These are phyloP conservation scores for Meloe dianella DNA, from an alignment of 2,888 invertebrate species.

Conservation along the genomic window DNA sequence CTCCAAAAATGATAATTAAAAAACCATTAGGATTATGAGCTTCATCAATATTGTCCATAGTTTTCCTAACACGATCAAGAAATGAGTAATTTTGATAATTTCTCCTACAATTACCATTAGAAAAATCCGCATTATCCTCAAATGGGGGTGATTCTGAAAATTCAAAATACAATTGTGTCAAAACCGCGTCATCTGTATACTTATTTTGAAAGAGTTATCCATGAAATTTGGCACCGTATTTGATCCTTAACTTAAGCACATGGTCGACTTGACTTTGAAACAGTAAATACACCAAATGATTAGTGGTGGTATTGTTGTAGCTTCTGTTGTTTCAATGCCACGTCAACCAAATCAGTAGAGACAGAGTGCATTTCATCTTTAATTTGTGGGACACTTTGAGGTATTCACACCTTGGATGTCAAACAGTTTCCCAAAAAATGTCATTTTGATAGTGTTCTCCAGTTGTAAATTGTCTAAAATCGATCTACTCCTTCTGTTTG, in stretches of 20 bases:
- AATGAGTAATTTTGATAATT: conserved; percentile 37
- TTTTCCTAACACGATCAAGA: conserved; percentile 45
- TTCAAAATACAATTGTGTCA: not conserved
- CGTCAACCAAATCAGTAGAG: too few relatives aligned
- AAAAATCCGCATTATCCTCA: not conserved
- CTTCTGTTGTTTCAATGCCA: too few relatives aligned
- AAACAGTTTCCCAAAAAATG: conserved; percentile 46
- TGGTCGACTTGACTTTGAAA: too few relatives aligned
- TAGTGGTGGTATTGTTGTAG: too few relatives aligned
- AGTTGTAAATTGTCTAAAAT: conserved; percentile 26
- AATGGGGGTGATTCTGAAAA: not conserved
- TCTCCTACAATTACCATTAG: conserved; percentile 14
- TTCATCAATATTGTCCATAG: conserved; percentile 40
- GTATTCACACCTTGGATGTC: conserved; percentile 29
- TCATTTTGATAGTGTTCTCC: conserved; percentile 42
- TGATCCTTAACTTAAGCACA: too few relatives aligned
- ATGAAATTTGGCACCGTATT: too few relatives aligned
- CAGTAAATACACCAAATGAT: too few relatives aligned
- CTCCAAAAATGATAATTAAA: conserved; percentile 49
- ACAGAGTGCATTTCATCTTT: too few relatives aligned
- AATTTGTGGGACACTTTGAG: too few relatives aligned
- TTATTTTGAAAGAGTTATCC: too few relatives aligned
- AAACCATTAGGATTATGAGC: conserved; percentile 36
- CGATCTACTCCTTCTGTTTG: conserved; percentile 17
- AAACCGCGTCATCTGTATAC: too few relatives aligned